Base-by-base conservation (phyloP, 64 coral and sea anemone genomes). In the Porites lutea region DNA sequence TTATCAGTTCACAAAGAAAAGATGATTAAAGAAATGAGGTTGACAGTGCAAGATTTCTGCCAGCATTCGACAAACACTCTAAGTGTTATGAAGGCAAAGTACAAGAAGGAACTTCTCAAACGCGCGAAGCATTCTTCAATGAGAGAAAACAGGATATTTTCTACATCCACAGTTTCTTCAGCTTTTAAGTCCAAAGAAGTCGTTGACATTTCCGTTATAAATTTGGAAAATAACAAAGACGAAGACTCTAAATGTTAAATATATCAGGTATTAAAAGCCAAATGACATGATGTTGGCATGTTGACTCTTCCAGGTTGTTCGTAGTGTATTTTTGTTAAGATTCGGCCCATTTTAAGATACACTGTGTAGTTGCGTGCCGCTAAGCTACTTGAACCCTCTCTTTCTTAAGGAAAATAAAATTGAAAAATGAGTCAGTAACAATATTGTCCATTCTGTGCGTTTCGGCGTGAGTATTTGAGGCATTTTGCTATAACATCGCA, bases 11-110 rank as follows among this genome's bases (percentile, higher is more conserved):
- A 75, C 48, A 75, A 75, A 18, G 73, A 75, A 9, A 75, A 75
- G 46, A 75, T 75, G 73, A 75, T 75, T 75, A 18, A 75, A 75
- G 73, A 75, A 52, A 75, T 75, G 73, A 75, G 73, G n/a, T 50
- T 51, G 11, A 75, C n/a, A 16, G 73, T 75, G 73, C 2, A 48
- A 48, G 73, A 75, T 75, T 75, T 75, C 73, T 75, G 13, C 11
- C 6, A 75, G 19, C 73, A 75, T 3, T 18, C 73, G 10, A 75
- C 46, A 75, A 48, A 75, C 43, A 49, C 73, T 75, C 73, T 75
- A 48, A 49, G 13, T 48, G 7, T 5, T 12, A 48, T 75, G 43
- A 75, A 49, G 11, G 46, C 44, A 13, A 75, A 75, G 7, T 48
- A 75, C 73, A 51, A 75, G 73, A 75, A 51, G 45, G 73, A 75